Conservation (phyloP, 2,888 invertebrate genomes). For the Cryptus viduatorius region DNA sequence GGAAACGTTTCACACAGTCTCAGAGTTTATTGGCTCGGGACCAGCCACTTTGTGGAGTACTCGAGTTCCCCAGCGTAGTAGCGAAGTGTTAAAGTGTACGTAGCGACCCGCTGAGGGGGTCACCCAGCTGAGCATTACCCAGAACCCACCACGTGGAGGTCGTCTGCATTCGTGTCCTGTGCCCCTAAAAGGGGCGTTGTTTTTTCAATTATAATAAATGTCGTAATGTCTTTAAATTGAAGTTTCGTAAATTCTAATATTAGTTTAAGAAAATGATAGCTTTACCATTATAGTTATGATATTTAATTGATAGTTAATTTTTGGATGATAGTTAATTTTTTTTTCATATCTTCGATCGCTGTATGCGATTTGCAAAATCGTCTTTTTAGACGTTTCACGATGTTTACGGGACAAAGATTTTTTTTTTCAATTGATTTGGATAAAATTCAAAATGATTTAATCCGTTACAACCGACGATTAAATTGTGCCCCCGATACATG, state of each 20-base stretch:
- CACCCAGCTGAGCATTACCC: too few species aligned
- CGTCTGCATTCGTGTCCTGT: too few species aligned
- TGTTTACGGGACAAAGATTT: too few species aligned
- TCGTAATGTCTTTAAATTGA: too few species aligned
- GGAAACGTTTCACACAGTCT: slow-evolving; percentile 37
- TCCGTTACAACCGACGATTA: background rate
- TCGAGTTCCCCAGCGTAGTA: slow-evolving; percentile 26
- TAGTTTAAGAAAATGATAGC: slow-evolving; percentile 7
- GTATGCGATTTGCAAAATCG: too few species aligned
- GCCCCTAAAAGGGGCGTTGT: too few species aligned
- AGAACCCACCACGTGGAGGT: too few species aligned
- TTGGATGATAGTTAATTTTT: background rate
- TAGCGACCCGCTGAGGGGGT: background rate
- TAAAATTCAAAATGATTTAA: background rate
- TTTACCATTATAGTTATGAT: too few species aligned
- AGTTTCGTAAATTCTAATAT: background rate
- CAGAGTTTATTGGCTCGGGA: slow-evolving; percentile 18
- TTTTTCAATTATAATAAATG: too few species aligned
- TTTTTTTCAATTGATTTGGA: background rate
- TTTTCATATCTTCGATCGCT: background rate
- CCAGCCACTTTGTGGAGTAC: slow-evolving; percentile 33
- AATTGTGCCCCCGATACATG: background rate
- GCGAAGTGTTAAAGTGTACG: slow-evolving; percentile 26
- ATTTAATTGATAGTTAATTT: too few species aligned
- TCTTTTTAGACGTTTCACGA: too few species aligned